Percentiles rank a stretch among this genome's conserved stretches.
Conservation (phyloP, 2,113 vertebrate genomes). For the Gobiocypris rarus region DNA sequence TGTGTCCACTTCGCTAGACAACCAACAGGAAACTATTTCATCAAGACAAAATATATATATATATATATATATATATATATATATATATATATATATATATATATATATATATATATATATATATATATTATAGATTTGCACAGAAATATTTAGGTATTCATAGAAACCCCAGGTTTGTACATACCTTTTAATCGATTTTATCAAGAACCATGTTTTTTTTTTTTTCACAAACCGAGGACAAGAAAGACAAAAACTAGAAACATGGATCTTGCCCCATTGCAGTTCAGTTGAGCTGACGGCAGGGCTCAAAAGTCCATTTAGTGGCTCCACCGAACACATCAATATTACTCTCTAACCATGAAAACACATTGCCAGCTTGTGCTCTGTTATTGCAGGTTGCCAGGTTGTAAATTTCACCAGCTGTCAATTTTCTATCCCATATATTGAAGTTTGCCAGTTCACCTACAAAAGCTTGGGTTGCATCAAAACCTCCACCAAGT, state of each 20-base stretch:
- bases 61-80: too few species aligned
- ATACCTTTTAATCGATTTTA: conserved; percentile 66
- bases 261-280: conserved; percentile 52
- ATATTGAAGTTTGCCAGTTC: conserved; percentile 94
- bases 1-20: conserved; percentile 65
- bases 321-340: conserved; percentile 93
- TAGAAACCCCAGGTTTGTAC: conserved; percentile 75
- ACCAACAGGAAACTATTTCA: conserved; percentile 56
- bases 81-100: too few species aligned
- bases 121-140: conserved; percentile 66
- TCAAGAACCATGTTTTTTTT: conserved; percentile 12
- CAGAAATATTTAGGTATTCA: conserved; percentile 75
- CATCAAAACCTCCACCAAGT: conserved; percentile 82
- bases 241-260: conserved; percentile 72
- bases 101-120: too few species aligned
- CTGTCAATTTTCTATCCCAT: conserved; percentile 92
- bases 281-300: conserved; percentile 90
- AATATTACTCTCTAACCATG: conserved; percentile 91
- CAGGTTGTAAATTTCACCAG: conserved; percentile 89
- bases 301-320: conserved; percentile 97
- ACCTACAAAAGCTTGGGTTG: conserved; percentile 93
- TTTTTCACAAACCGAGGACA: conserved; percentile 71
- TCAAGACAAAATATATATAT: not conserved
- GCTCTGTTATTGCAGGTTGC: conserved; percentile 93
- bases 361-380: conserved; percentile 87